A percentile compares a stretch with the other conserved stretches of the same genome.
phyloP scores from a whole-genome alignment of 1,140 invertebrate species.

The Coelopa frigida region DNA sequence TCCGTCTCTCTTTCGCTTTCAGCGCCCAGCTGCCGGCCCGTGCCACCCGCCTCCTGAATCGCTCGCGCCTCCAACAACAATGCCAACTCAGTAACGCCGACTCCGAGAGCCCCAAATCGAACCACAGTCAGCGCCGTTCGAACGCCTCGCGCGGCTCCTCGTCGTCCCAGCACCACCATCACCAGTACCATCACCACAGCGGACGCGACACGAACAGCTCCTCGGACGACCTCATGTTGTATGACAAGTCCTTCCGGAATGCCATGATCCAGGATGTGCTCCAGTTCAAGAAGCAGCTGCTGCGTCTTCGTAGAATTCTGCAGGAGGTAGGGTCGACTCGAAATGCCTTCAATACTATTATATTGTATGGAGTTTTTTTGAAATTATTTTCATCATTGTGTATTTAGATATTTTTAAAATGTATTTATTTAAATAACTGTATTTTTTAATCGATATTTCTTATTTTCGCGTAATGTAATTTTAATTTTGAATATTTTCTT shows the following conservation, averaged over 20 bases:
- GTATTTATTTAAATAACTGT: too few species aligned
- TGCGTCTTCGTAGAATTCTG: conserved; percentile 56
- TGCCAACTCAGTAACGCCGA: conserved; percentile 23
- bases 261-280: conserved; percentile 60
- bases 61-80: conserved; percentile 40
- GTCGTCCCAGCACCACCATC: conserved; percentile 8
- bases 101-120: conserved; percentile 35
- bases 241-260: conserved; percentile 44
- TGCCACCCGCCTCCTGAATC: conserved; percentile 40
- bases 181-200: too few species aligned
- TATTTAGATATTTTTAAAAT: too few species aligned
- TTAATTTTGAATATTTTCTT: too few species aligned
- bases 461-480: too few species aligned
- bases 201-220: conserved; percentile 37
- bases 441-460: too few species aligned
- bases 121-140: conserved; percentile 31
- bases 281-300: conserved; percentile 59
- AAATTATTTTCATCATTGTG: too few species aligned
- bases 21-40: conserved; percentile 41
- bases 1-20: conserved; percentile 13
- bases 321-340: conserved; percentile 59
- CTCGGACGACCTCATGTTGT: conserved; percentile 44
- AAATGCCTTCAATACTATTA: too few species aligned
- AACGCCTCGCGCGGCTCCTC: conserved; percentile 8
- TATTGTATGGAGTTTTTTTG: too few species aligned